Evolutionary conservation across 1,140 invertebrate species (phyloP).

Genomic region (Thaumatotibia leucotreta): DNA sequence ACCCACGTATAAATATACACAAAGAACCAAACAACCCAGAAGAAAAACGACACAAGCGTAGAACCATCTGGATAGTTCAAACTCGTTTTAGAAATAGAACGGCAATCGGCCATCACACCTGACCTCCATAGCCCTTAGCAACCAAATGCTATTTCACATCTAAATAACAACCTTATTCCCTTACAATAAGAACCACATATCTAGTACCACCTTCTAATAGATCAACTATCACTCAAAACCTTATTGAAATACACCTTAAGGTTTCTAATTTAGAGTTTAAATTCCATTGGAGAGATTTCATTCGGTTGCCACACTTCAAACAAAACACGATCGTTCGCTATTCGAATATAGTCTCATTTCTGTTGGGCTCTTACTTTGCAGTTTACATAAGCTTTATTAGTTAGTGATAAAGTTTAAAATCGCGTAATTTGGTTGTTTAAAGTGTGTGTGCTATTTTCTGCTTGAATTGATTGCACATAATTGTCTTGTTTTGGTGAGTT

Average conservation of each 20-base stretch:
- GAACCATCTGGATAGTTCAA: background rate
- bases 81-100: background rate
- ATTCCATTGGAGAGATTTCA: background rate
- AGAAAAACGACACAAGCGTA: background rate
- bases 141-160: background rate
- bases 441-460: background rate
- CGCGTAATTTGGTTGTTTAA: background rate
- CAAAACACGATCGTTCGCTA: background rate
- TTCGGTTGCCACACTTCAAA: background rate
- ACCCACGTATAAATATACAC: constrained; percentile 1
- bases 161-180: background rate
- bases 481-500: constrained; percentile 9
- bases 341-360: background rate
- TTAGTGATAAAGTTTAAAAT: background rate
- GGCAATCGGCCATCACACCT: background rate
- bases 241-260: background rate
- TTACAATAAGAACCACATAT: background rate
- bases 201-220: background rate
- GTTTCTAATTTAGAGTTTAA: background rate
- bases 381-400: background rate
- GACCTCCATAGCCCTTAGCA: constrained; percentile 13
- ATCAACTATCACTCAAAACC: background rate
- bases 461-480: background rate
- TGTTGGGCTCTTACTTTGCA: background rate
- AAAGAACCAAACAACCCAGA: background rate